Evolutionary conservation across 2,797 vertebrate species (phyloP).

Genomic region (Alectoris magna): DNA sequence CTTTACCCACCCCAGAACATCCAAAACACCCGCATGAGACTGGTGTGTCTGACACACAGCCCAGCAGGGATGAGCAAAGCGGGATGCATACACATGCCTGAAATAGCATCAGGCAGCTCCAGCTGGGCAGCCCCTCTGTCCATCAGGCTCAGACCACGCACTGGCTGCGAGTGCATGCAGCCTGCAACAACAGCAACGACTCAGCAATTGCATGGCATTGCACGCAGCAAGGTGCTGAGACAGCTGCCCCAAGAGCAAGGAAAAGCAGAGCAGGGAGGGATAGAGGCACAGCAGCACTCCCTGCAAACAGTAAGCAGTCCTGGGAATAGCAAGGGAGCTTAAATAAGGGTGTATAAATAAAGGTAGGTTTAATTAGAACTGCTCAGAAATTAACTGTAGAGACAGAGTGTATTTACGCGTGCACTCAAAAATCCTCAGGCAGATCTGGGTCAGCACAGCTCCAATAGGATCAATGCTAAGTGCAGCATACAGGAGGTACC

Average conservation of each 20-base stretch:
- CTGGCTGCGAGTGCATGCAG: too few relatives aligned
- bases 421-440: slow-evolving; percentile 36
- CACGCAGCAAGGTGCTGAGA: too few relatives aligned
- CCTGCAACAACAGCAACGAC: too few relatives aligned
- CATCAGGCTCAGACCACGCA: too few relatives aligned
- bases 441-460: slow-evolving; percentile 53
- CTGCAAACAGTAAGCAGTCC: background rate
- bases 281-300: too few relatives aligned
- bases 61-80: background rate
- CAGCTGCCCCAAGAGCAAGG: too few relatives aligned
- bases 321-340: slow-evolving; percentile 24
- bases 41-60: background rate
- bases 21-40: background rate
- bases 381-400: slow-evolving; percentile 41
- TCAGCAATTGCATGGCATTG: too few relatives aligned
- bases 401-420: slow-evolving; percentile 24
- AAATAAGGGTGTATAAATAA: slow-evolving; percentile 34
- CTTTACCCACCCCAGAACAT: background rate
- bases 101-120: slow-evolving; percentile 26
- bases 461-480: background rate
- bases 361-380: slow-evolving; percentile 41
- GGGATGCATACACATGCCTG: background rate
- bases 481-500: background rate
- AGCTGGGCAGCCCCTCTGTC: background rate
- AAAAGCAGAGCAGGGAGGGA: too few relatives aligned